Evolutionary conservation across 2,888 invertebrate genomes (phyloP).

Genomic region (Schizotus pectinicornis): DNA sequence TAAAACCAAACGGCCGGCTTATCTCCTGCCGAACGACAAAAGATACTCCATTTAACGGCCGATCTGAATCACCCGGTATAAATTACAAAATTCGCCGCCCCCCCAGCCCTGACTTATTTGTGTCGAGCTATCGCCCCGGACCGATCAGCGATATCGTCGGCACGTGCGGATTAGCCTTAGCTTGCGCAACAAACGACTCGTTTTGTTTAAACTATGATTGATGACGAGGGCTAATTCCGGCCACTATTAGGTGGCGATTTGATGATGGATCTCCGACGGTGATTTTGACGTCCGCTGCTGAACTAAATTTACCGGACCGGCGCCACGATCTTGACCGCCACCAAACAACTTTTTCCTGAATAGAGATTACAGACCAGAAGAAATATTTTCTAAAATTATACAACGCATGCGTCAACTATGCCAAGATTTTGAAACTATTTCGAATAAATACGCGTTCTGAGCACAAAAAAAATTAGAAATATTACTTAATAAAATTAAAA

Average conservation of each 20-base stretch:
- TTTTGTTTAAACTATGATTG: slow-evolving; percentile 29
- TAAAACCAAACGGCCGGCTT: background rate
- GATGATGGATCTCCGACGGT: slow-evolving; percentile 46
- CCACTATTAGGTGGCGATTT: slow-evolving; percentile 47
- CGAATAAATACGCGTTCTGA: too few relatives aligned
- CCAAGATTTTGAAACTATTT: too few relatives aligned
- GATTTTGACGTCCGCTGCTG: slow-evolving; percentile 15
- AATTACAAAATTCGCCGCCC: too few relatives aligned
- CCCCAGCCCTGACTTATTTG: too few relatives aligned
- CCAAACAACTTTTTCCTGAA: too few relatives aligned
- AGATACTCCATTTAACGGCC: slow-evolving; percentile 18
- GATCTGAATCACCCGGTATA: slow-evolving; percentile 13
- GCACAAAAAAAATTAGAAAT: too few relatives aligned
- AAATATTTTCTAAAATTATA: too few relatives aligned
- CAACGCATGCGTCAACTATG: too few relatives aligned
- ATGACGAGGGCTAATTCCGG: slow-evolving; percentile 37
- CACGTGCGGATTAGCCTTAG: slow-evolving; percentile 30
- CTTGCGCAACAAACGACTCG: slow-evolving; percentile 14
- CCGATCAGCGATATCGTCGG: slow-evolving; percentile 14
- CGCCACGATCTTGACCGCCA: too few relatives aligned
- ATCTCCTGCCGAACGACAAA: slow-evolving; percentile 20
- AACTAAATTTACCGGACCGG: background rate
- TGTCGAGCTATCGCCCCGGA: background rate
- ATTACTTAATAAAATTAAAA: too few relatives aligned
- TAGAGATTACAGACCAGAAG: too few relatives aligned